Base-by-base conservation (phyloP, 2,797 vertebrate species). In the Aldrovandia affinis region DNA sequence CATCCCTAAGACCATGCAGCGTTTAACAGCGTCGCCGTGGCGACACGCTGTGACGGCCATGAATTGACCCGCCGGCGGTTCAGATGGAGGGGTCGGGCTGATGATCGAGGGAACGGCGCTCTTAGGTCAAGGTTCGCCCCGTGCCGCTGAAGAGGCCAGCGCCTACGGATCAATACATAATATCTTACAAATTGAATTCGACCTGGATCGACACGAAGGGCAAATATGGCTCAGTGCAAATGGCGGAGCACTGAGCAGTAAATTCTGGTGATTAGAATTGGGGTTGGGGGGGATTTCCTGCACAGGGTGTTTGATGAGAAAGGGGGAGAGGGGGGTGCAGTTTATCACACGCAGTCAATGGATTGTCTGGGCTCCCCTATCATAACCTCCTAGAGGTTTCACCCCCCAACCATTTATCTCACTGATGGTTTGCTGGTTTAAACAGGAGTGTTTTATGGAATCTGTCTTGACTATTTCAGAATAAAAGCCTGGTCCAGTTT, bases 101-200 rank as follows among this genome's bases (percentile, higher is more conserved):
- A 75, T 80, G 85, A 88, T 90, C 82, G 85, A 79, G 73, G 85
- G 83, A 86, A 83, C 85, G 88, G 86, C 89, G 89, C 89, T 89
- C 81, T 84, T 84, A 85, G 93, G 94, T 95, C 94, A 95, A 92
- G 92, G 90, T 92, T 92, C 80, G 81, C 84, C 89, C 68, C 87
- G 88, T 88, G 89, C 85, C 89, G 87, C 50, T 80, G 78, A 84
- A 83, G 79, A 86, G 87, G 88, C 86, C 92, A 90, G 85, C 86
- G 89, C 89, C 84, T 85, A 81, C 87, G 86, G 93, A 96, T 96
- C 95, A 95, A 96, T 95, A 95, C 91, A 94, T 95, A 96, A 96
- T 96, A 96, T 96, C 95, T 94, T 94, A 96, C 95, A 96, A 96
- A 96, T 96, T 96, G 94, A 96, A 95, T 96, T 96, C 93, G 95